A percentile compares a stretch with the other conserved stretches of the same genome.
Conservation (phyloP, 1,140 invertebrate genomes). For the Cydia splendana region DNA sequence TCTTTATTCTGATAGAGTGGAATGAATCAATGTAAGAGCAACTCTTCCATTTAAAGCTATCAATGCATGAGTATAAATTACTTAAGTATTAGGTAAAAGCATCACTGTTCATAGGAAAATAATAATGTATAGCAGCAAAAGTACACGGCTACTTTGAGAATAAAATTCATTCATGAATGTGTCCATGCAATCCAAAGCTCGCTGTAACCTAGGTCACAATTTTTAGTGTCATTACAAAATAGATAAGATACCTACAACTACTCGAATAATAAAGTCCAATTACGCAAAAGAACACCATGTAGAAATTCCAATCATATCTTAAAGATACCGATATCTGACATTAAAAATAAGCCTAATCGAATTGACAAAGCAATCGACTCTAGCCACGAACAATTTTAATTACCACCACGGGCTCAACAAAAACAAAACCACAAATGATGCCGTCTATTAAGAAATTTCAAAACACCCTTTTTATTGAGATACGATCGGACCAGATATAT, state of each 20-base stretch:
- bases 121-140: too few relatives aligned
- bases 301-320: slow-evolving; percentile 3
- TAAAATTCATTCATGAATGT: too few relatives aligned
- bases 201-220: too few relatives aligned
- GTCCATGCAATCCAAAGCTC: too few relatives aligned
- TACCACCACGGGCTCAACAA: slow-evolving; percentile 37
- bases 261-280: slow-evolving; percentile 7
- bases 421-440: slow-evolving; percentile 49
- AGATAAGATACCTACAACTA: slow-evolving; percentile 26
- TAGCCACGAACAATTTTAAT: slow-evolving; percentile 45
- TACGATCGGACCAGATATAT: slow-evolving; percentile 56
- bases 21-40: background rate
- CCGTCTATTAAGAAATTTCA: slow-evolving; percentile 69
- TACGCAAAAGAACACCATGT: background rate
- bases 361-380: slow-evolving; percentile 25
- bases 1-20: background rate
- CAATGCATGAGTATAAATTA: background rate
- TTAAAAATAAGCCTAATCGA: slow-evolving; percentile 25
- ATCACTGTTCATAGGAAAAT: too few relatives aligned
- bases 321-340: slow-evolving; percentile 22
- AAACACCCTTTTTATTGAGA: slow-evolving; percentile 70
- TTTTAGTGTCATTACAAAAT: background rate
- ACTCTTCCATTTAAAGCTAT: background rate
- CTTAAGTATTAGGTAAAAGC: background rate
- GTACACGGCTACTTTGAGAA: too few relatives aligned